Base-by-base conservation (phyloP, 2,888 invertebrate genomes). In the Sialis fuliginosa region DNA sequence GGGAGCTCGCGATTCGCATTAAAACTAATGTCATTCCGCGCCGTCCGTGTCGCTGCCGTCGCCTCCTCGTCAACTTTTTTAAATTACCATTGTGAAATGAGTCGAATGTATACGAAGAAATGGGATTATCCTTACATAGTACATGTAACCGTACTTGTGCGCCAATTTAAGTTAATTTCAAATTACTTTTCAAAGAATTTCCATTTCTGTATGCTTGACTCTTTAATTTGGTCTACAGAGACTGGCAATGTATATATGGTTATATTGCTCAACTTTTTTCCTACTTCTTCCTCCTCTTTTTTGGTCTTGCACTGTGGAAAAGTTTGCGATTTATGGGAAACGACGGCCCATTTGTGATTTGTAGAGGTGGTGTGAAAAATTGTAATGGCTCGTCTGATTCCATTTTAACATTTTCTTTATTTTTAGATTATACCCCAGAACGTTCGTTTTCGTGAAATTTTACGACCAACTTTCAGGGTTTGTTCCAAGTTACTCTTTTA, bases 151-250 rank as follows among this genome's bases (percentile, higher is more conserved):
- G 37, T 37, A 37, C 37, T 6, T 31, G 42, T 51, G 51, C 49
- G 53, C 55, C 57, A 56, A 59, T 59, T 57, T 55, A 55, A 54
- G 55, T 57, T 60, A 58, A 60, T 60, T 58, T 58, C 54, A 59
- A 61, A 61, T 61, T 57, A 60, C 58, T 60, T 61, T 57, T 55
- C 58, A 57, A 61, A 61, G 60, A 58, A 60, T 60, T 60, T 58
- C 58, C 60, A 60, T 60, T 61, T 56, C 52, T 50, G 42, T 48
- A 43, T 49, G 48, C 52, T 54, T 52, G 48, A 49, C n/a, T 37
- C 12, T n/a, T 37, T 37, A 37, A 37, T 37, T 37, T 37, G 37
- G n/a, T 37, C 49, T 51, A 49, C 50, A 35, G 45, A 33, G 47
- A 39, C 44, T 44, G 53, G 47, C 53, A 53, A 53, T 53, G 48